Evolutionary conservation across 1,140 invertebrate species (phyloP).

Genomic region (Diprion similis): DNA sequence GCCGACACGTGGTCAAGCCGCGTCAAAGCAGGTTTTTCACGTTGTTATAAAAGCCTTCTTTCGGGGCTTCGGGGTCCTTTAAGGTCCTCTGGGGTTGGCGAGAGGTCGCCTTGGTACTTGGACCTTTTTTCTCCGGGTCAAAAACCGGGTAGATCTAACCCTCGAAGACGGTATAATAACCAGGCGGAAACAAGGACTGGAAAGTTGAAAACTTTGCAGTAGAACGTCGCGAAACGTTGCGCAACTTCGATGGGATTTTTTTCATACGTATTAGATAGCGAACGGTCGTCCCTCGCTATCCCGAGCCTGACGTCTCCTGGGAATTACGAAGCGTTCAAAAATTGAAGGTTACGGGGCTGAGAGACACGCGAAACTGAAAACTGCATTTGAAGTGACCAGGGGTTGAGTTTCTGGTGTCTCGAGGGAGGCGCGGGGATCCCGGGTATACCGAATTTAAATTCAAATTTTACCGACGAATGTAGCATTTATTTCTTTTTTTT

Average conservation of each 20-base stretch:
- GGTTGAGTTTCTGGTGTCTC: background rate
- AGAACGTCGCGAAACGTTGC: no score
- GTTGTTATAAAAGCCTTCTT: background rate
- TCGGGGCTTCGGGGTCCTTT: background rate
- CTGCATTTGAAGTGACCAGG: slow-evolving; percentile 2
- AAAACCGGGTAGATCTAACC: background rate
- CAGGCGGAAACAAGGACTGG: background rate
- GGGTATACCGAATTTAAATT: slow-evolving; percentile 52
- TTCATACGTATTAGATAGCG: background rate
- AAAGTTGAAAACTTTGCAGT: no score
- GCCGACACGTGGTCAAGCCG: background rate
- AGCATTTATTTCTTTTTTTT: background rate
- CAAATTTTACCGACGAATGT: slow-evolving; percentile 31
- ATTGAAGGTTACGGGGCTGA: background rate
- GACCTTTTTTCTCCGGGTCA: background rate
- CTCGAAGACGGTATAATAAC: background rate
- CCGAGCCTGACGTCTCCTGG: background rate
- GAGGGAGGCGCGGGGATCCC: background rate
- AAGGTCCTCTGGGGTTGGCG: background rate
- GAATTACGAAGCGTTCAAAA: background rate
- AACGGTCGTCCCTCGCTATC: background rate
- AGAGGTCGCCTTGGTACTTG: background rate
- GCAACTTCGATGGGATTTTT: no score
- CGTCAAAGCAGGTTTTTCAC: slow-evolving; percentile 3
- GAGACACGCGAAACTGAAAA: slow-evolving; percentile 5